Evolutionary conservation across 2,888 invertebrate genomes (phyloP).

Genomic region (Alsophila aescularia): DNA sequence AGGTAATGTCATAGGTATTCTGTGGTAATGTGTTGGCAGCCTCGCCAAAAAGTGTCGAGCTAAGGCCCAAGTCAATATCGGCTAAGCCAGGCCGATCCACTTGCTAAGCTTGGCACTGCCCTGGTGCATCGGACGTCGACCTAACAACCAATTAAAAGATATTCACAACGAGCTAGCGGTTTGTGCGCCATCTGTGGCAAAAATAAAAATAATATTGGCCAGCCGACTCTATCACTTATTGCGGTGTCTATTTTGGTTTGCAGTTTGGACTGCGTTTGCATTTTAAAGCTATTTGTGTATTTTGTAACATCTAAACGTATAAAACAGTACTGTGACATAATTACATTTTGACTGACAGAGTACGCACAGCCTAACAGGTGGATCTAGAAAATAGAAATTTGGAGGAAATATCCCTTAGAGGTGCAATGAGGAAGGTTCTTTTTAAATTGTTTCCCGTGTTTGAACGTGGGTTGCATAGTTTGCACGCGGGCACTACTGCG

Average conservation of each 20-base stretch:
- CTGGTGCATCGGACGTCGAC: constrained; percentile 29
- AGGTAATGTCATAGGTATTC: neutral
- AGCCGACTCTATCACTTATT: constrained; percentile 17
- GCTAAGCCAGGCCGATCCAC: constrained; percentile 4
- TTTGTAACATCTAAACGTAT: too few relatives aligned
- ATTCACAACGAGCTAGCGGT: constrained; percentile 22
- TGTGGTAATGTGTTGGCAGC: constrained; percentile 1
- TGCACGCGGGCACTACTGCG: too few relatives aligned
- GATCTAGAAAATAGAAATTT: too few relatives aligned
- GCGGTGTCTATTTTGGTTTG: constrained; percentile 1
- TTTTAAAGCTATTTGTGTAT: neutral
- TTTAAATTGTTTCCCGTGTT: too few relatives aligned
- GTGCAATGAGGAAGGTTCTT: too few relatives aligned
- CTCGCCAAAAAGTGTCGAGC: neutral
- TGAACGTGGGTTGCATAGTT: too few relatives aligned
- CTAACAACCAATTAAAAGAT: constrained; percentile 24
- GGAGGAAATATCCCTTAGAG: too few relatives aligned
- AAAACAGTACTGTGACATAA: too few relatives aligned
- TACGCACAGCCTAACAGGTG: too few relatives aligned
- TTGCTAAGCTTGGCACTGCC: constrained; percentile 19
- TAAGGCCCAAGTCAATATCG: constrained; percentile 5
- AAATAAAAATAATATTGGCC: constrained; percentile 11
- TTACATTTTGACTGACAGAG: too few relatives aligned
- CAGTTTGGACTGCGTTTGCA: constrained; percentile 2
- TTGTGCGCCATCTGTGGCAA: constrained; percentile 20